Conservation (phyloP, 2,113 vertebrate genomes). For the Gobiocypris rarus region DNA sequence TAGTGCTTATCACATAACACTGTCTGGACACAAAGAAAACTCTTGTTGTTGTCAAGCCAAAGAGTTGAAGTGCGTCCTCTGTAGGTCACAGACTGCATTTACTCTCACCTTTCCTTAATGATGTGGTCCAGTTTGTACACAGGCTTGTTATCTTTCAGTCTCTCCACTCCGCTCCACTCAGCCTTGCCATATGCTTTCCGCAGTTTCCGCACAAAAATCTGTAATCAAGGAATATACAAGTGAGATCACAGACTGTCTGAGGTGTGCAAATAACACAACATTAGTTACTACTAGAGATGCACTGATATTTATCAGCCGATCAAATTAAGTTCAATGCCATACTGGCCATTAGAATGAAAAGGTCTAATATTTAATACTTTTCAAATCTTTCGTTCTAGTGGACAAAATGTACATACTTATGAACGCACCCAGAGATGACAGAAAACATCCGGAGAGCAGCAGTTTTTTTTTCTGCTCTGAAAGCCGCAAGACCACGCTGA, state of each 20-base stretch:
- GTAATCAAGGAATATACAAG: not conserved
- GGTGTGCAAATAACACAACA: no score
- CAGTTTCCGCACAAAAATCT: conserved; percentile 96
- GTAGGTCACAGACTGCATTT: not conserved
- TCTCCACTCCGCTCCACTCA: conserved; percentile 83
- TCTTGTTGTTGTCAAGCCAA: not conserved
- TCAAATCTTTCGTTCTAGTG: no score
- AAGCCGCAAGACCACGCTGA: no score
- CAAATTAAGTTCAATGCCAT: no score
- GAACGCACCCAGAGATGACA: no score
- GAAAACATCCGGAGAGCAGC: no score
- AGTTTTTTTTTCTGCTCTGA: no score
- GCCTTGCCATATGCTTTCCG: conserved; percentile 92
- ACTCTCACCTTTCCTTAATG: conserved; percentile 90
- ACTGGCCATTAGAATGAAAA: no score
- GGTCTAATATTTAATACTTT: no score
- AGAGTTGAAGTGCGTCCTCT: conserved; percentile 39
- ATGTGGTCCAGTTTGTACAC: conserved; percentile 93
- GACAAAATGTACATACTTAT: no score
- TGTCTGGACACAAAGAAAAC: conserved; percentile 19
- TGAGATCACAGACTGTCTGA: not conserved
- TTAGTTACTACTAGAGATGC: no score
- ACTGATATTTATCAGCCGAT: no score
- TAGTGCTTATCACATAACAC: conserved; percentile 10
- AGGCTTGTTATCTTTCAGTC: conserved; percentile 91